A percentile compares a stretch with the other conserved stretches of the same genome.
Evolutionary conservation across 1,140 invertebrate genomes (phyloP).

Genomic region (Melipona quadrifasciata): DNA sequence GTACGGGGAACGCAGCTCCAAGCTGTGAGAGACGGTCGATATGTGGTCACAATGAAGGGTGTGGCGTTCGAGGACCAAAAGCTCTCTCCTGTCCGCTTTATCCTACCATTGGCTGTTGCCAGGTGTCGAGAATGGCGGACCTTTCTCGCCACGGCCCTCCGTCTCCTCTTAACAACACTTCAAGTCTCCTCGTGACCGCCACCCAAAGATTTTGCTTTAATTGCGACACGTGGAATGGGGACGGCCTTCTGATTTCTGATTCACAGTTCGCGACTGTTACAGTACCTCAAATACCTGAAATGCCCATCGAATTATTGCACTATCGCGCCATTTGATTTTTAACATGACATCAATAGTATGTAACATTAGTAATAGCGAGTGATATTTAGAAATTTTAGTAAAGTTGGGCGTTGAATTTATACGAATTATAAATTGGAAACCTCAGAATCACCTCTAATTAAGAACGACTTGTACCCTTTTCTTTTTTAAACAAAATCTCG

Average conservation of each 20-base stretch:
- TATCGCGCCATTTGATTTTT: too few relatives aligned
- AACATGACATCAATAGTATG: too few relatives aligned
- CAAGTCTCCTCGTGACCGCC: not conserved
- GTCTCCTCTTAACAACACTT: conserved; percentile 22
- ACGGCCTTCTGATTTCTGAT: not conserved
- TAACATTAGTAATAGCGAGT: too few relatives aligned
- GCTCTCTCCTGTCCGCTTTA: conserved; percentile 70
- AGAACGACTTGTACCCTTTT: too few relatives aligned
- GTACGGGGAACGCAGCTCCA: conserved; percentile 40
- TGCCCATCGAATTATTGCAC: not conserved
- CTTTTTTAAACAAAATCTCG: too few relatives aligned
- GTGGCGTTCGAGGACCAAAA: conserved; percentile 78
- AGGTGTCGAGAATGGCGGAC: conserved; percentile 77
- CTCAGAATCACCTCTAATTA: too few relatives aligned
- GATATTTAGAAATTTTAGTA: too few relatives aligned
- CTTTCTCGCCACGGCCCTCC: conserved; percentile 54
- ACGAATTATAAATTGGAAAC: too few relatives aligned
- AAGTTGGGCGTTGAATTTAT: too few relatives aligned
- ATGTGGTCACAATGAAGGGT: conserved; percentile 78
- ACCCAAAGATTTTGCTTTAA: conserved; percentile 20
- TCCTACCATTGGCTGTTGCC: conserved; percentile 75
- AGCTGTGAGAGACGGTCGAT: conserved; percentile 71
- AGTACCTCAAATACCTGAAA: not conserved
- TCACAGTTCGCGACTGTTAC: not conserved
- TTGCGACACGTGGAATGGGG: not conserved